Base-by-base conservation (phyloP, 2,113 vertebrate genomes). In the Siniperca chuatsi region DNA sequence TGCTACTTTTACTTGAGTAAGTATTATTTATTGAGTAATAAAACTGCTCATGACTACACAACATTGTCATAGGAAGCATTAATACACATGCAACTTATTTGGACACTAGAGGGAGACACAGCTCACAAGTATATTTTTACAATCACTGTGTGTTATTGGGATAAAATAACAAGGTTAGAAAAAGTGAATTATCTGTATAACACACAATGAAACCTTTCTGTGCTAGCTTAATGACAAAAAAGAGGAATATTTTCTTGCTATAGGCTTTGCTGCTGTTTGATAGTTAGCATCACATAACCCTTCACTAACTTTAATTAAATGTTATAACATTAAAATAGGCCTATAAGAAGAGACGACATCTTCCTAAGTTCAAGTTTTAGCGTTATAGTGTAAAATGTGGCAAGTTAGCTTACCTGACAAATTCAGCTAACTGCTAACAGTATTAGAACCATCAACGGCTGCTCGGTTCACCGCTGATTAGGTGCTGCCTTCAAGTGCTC, bases 41-140 rank as follows among this genome's bases (percentile, higher is more conserved):
- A 37, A 37, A 44, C 42, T 48, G 46, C 6, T 61, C n/a, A 48
- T 48, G 18, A 48, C 23, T 8, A 21, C 40, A 35, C 33, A 21
- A 18, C n/a, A 13, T 1, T 42, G 23, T 40, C 46, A 37, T 2
- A 33, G 8, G 44, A 55, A 18, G 35, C 9, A 48, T 62, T 2
- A n/a, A 29, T n/a, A 15, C 4, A 44, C 0, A 12, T 1, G 25
- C 5, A 37, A 37, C 35, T 37, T n/a, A 70, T 83, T 64, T 79
- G 42, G 8, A 78, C 93, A 83, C 90, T 87, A 93, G 90, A 92
- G 86, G 92, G 91, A 89, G 92, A 89, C 91, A 93, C 15, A 90
- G 81, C 48, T 89, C 81, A 90, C 20, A 71, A 10, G 6, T 23
- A 40, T 21, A 70, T 13, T 5, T 9, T 11, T 5, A 57, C 54